Evolutionary conservation across 2,797 vertebrate genomes (phyloP), one percentile per base, ranked within the genome.

Genomic region (Pangasius mekongensis): DNA sequence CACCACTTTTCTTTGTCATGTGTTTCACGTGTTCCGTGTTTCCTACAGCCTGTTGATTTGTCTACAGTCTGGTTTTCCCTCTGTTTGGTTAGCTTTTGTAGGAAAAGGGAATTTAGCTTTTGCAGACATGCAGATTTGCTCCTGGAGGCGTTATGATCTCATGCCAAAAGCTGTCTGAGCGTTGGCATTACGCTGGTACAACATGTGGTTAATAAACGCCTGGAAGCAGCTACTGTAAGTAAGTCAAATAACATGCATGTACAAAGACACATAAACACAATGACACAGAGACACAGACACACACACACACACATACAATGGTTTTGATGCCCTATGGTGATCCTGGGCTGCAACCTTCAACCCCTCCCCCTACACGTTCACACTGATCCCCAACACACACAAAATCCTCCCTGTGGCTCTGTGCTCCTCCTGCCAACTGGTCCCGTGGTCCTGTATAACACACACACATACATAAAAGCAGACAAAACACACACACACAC

Each of bases 321-420:
- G 49, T 77, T 80, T 33, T 78, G n/a, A 74, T 73, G 27, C 83
- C 80, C 89, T 86, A 33, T 58, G 86, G 87, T 88, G 52, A 77
- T 83, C 62, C 82, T 69, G 47, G 71, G 76, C 82, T 88, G 11
- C 64, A 89, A 54, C 54, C 76, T 27, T 76, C 43, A 49, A n/a
- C 87, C 56, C 88, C 66, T 83, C 47, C 87, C 76, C 83, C n/a
- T 58, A 87, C 74, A 86, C 84, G 87, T 43, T 36, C 89, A 93
- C 89, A 90, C 43, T 87, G 89, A 90, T 84, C 86, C 69, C 62
- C 76, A 62, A 83, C 74, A 86, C 54, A 80, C 74, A 49, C 71
- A 76, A 73, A 77, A 36, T 86, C 85, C 89, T 91, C 87, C 87
- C 90, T 90, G 82, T 93, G 89, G 92, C 93, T 92, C 90, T 88